Base-by-base conservation (phyloP, 2,113 vertebrate genomes). In the Spheniscus mendiculus region DNA sequence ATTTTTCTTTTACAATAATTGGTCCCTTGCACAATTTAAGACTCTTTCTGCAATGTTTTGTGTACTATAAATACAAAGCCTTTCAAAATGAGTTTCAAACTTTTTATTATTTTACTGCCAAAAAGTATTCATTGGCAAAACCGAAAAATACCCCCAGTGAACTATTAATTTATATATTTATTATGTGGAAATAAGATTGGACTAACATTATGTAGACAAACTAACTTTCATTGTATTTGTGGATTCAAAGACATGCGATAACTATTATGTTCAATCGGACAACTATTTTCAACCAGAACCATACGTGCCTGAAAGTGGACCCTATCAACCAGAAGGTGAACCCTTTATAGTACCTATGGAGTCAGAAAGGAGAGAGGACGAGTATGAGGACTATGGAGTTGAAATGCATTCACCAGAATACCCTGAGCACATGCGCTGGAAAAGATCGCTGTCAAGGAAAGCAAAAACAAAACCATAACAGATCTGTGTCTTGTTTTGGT, bases 251-350 rank as follows among this genome's bases (percentile, higher is more conserved):
- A 91, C 85, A 89, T 98, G 94, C 84, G 92, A 97, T 98, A 98
- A 98, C 98, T 98, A 92, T 98, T 94, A 89, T 98, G 98, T 98
- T 99, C 98, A 99, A 98, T 97, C 97, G 98, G 99, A 98, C 98
- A 98, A 98, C 98, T 99, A 98, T 99, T 99, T 99, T 98, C 98
- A 98, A 99, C 98, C 98, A 99, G 99, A 98, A 96, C 96, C 98
- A n/a, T 99, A 98, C 80, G 98, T 98, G 96, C 98, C 98, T 96
- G 98, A 98, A 97, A 98, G 98, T 88, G 98, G 99, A 98, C 98
- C 96, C 87, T 98, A 97, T 97, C 98, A 98, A 49, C 98, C 98
- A 62, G 98, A 99, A 91, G 98, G 98, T 87, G 98, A 99, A 94
- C 98, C 98, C 97, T 98, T 97, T 97, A 97, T 99, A 96, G 98